A percentile compares a stretch with the other conserved stretches of the same genome.
Conservation (phyloP, 2,797 vertebrate species). For the Sylvia borin region DNA sequence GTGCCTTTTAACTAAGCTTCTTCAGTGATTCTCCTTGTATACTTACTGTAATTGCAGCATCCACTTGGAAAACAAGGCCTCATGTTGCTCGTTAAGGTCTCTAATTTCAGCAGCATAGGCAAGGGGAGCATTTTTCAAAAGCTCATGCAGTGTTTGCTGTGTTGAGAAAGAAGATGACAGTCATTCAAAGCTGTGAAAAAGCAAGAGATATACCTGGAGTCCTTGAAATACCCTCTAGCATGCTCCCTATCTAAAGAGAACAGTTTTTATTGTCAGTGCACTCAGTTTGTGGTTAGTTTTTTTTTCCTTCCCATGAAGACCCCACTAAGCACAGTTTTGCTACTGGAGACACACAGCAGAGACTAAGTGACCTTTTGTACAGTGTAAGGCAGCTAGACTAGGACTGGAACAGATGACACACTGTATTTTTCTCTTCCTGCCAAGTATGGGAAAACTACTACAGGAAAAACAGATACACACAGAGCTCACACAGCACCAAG, state of each 20-base stretch:
- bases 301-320: not conserved
- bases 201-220: not conserved
- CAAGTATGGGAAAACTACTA: not conserved
- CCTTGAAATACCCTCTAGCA: not conserved
- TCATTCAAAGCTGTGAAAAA: not conserved
- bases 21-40: not conserved
- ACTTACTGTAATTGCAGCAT: conserved; percentile 95
- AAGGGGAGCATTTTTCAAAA: conserved; percentile 82
- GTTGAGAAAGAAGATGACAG: not conserved
- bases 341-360: not conserved
- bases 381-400: not conserved
- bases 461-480: not conserved
- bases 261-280: not conserved
- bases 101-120: conserved; percentile 85
- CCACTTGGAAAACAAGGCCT: conserved; percentile 91
- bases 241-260: not conserved
- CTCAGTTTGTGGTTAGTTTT: not conserved
- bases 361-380: not conserved
- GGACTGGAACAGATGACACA: not conserved
- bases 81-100: conserved; percentile 84
- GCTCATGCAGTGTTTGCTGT: conserved; percentile 85
- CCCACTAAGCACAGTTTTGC: not conserved
- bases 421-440: not conserved
- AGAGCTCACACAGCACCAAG: not conserved
- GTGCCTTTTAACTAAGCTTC: not conserved